These are phyloP conservation scores for Dendronephthya gigantea DNA, from an alignment of 64 coral and sea anemone genomes.

Conservation along the genomic window DNA sequence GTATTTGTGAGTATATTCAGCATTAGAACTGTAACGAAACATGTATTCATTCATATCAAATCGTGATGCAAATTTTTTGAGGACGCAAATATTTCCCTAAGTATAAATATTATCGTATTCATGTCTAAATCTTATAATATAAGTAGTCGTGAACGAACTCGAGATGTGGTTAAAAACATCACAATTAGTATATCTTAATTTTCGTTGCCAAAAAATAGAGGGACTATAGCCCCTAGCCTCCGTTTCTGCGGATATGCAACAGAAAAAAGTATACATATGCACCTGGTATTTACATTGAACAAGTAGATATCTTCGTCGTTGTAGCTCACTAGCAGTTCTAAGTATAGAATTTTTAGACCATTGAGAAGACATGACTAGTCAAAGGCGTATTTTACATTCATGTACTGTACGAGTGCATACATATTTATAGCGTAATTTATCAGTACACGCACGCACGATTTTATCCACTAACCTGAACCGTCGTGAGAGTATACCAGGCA, in stretches of 20 bases:
- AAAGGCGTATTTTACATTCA: background rate
- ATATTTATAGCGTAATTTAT: no score
- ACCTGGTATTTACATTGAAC: conserved; percentile 83
- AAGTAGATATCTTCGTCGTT: conserved; percentile 98
- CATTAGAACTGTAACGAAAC: conserved; percentile 54
- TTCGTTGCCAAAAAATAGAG: no score
- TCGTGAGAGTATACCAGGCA: conserved; percentile 62
- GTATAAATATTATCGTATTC: background rate
- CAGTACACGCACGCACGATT: no score
- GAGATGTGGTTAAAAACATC: no score
- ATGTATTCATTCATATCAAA: background rate
- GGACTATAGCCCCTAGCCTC: no score
- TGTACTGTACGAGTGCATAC: background rate
- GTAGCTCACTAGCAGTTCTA: conserved; percentile 94
- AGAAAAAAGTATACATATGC: background rate
- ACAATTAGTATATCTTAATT: no score
- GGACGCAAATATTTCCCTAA: background rate
- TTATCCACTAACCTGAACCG: conserved; percentile 37
- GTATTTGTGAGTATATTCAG: conserved; percentile 71
- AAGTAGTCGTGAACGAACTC: no score
- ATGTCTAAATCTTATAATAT: no score
- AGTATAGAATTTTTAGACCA: no score
- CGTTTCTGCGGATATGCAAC: background rate
- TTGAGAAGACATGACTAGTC: background rate
- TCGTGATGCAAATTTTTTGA: background rate